Evolutionary conservation across 1,140 invertebrate genomes (phyloP), one percentile per base, ranked within the genome.

Genomic region (Drosophila melanogaster): DNA sequence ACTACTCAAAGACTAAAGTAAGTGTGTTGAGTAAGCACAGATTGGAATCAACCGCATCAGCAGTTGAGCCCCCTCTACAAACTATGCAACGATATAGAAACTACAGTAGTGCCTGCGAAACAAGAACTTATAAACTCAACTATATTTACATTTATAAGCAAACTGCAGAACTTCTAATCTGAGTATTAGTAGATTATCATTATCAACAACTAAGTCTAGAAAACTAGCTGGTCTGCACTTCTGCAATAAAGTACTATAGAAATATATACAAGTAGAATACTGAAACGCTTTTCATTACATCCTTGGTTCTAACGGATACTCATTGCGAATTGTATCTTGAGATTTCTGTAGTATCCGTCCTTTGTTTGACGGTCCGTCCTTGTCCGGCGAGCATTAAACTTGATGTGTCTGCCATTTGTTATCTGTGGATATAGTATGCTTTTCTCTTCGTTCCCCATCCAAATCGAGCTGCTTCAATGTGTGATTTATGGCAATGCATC

Each of bases 331-430:
- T 40, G 60, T 41, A 43, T 59, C 59, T 44, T 26, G 26, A 72
- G 37, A 72, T 56, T 53, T 50, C 49, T 17, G 17, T 7, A 40
- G 47, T 26, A 26, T 46, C 33, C 15, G 30, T 37, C 41, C 62
- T 47, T 69, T 69, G 66, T 56, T 33, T 56, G 51, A 44, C 38
- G 51, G 59, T 54, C 41, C 33, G 62, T 77, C 74, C 79, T 86
- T 79, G 49, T 65, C 53, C 49, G 22, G 10, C 37, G 37, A 33
- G 47, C 69, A 80, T 70, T 77, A 73, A 79, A 78, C 47, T 83
- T 79, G 74, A 71, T 83, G 79, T 66, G 71, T 70, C 76, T 75
- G 74, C 64, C 60, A 76, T 86, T 83, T 83, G 66, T 64, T 46
- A 72, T 37, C 50, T 37, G 56, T 15, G 35, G 54, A 59, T 15